Evolutionary conservation across 2,888 invertebrate genomes (phyloP), one percentile per base, ranked within the genome.

Genomic region (Andrena hattorfiana): DNA sequence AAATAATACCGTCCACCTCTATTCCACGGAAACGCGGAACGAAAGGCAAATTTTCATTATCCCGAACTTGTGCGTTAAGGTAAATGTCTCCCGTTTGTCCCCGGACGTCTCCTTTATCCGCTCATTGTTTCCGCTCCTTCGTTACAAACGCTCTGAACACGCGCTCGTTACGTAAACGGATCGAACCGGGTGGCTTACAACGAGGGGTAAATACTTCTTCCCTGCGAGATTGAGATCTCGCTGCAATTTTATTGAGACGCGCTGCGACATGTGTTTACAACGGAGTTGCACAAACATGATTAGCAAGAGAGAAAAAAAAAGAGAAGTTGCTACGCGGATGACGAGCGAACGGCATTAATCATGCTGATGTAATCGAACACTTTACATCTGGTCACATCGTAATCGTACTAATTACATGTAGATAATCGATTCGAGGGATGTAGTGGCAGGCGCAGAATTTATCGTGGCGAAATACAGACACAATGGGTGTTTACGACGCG

Each of bases 1-100:
- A 51, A 66, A 66, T 66, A 66, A 66, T 56, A 68, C 56, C 10
- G 42, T 10, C 49, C 49, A n/a, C 16, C 28, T 5, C 16, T 30
- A 30, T 30, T 62, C 35, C 35, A 13, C 32, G 56, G 23, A 56
- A 56, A 56, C 56, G 56, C 23, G 13, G 5, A 26, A 5, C 42
- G 42, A 42, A 42, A 42, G 42, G 16, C 42, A 16, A 42, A 42
- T 42, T 42, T 16, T 42, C 42, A 42, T 42, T 42, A 42, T 42
- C 42, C 42, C 4, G 16, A 42, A 42, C 42, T 16, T 42, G 42
- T 42, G 4, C 13, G 42, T 42, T 42, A 42, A 42, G 42, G 42
- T 5, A 42, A 42, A 42, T 5, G 16, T 42, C 42, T 4, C 16
- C 42, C 13, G 42, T 42, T 42, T 42, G 42, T 42, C 13, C 42